Base-by-base conservation (phyloP, 2,113 vertebrate species). In the Bungarus multicinctus region DNA sequence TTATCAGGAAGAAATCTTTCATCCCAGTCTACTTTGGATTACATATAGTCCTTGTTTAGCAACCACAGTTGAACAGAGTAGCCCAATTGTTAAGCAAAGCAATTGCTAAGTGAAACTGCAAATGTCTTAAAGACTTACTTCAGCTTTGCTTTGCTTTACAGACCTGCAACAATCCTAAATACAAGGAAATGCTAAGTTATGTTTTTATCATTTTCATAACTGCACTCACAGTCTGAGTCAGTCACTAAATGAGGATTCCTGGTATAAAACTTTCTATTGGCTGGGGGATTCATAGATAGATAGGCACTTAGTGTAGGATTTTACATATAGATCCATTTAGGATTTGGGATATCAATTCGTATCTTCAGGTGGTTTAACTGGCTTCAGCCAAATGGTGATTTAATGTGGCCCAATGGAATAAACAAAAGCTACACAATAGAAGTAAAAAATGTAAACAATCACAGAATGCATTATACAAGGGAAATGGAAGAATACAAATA, bases 401-500 rank as follows among this genome's bases (percentile, higher is more conserved):
- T 57, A 86, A 87, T n/a, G 52, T 25, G 16, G 16, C 69, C 25
- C 54, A 55, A 43, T 16, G 34, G 74, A 39, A 81, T 87, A 87
- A 87, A 50, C 27, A 52, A 90, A 58, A 85, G 20, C 22, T 18
- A 85, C 16, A 20, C 7, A 47, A 27, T 20, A 55, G 25, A 47
- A 57, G 3, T 58, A 43, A 57, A 53, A 53, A 57, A 55, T 92
- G 50, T 58, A 58, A 91, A 47, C 22, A 27, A 30, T 58, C 25
- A 52, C 88, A 93, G 30, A 64, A 89, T 25, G 7, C 2, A 12
- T 91, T 93, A 45, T 53, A 45, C 87, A 81, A 86, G 45, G 64
- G 87, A 86, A 86, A 85, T 60, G 39, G 74, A 89, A 85, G 18
- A 47, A 88, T 43, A 95, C 96, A 96, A 96, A 95, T 95, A 89